Conservation (phyloP, 92 coral and sea anemone genomes). For the Parazoanthus swiftii region DNA sequence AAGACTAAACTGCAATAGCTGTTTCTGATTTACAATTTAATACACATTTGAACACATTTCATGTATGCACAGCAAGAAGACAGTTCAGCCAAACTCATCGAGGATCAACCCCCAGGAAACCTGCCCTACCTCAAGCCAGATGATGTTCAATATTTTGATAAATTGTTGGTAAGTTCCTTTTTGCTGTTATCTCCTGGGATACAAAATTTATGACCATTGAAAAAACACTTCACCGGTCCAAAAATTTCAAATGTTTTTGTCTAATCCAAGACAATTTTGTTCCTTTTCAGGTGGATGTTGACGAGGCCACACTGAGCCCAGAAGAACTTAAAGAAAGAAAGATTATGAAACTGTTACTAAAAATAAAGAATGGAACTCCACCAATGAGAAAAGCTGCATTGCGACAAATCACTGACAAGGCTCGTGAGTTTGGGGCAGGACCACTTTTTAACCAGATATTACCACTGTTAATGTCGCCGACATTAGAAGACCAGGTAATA, state of each 20-base stretch:
- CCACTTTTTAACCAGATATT: constrained; percentile 98
- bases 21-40: too few relatives aligned
- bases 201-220: too few relatives aligned
- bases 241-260: too few relatives aligned
- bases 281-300: constrained; percentile 88
- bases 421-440: constrained; percentile 99
- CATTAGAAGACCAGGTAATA: constrained; percentile 96
- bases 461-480: constrained; percentile 97
- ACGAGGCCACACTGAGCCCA: constrained; percentile 93
- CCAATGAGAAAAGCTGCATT: constrained; percentile 99
- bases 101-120: constrained; percentile 99
- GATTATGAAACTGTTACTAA: constrained; percentile 92
- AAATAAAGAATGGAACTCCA: constrained; percentile 98
- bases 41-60: background rate
- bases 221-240: too few relatives aligned
- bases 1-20: too few relatives aligned
- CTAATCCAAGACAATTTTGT: background rate
- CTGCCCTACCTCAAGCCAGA: constrained; percentile 97
- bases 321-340: constrained; percentile 98
- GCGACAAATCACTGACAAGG: constrained; percentile 98
- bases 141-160: constrained; percentile 99
- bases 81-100: constrained; percentile 90
- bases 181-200: background rate
- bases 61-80: constrained; percentile 47
- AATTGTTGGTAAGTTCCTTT: constrained; percentile 74